Percentiles rank a stretch among this genome's conserved stretches.
These are phyloP conservation scores for Drosophila erecta DNA, from an alignment of 1,140 invertebrate species.

Conservation along the genomic window DNA sequence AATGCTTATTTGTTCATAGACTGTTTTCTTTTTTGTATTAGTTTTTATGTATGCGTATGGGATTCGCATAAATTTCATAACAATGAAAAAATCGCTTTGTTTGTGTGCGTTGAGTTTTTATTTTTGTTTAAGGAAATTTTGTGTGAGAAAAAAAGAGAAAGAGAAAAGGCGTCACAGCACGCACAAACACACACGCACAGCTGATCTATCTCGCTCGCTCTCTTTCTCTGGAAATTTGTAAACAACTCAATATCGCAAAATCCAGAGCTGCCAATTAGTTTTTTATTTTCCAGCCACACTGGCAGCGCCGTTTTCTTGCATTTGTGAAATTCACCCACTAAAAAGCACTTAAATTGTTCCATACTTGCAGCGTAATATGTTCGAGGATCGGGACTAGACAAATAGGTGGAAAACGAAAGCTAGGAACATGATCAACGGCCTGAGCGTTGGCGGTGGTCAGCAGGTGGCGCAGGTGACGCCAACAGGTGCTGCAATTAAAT, in stretches of 20 bases:
- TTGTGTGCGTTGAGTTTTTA: constrained; percentile 17
- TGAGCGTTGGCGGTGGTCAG: constrained; percentile 52
- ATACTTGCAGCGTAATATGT: constrained; percentile 44
- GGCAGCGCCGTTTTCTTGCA: constrained; percentile 62
- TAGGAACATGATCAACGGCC: constrained; percentile 65
- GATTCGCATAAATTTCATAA: constrained; percentile 32
- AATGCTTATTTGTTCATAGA: constrained; percentile 26
- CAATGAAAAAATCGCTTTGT: constrained; percentile 18
- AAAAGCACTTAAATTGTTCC: constrained; percentile 21
- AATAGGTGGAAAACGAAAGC: constrained; percentile 4
- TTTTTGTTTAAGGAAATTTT: constrained; percentile 32
- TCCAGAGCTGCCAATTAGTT: constrained; percentile 60
- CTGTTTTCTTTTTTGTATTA: not conserved
- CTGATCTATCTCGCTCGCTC: constrained; percentile 23
- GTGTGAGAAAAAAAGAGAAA: constrained; percentile 3
- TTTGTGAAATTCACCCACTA: constrained; percentile 68
- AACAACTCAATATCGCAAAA: constrained; percentile 61
- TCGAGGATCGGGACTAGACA: constrained; percentile 25
- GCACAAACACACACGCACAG: constrained; percentile 38
- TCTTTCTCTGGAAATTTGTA: constrained; percentile 61
- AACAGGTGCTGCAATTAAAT: constrained; percentile 56
- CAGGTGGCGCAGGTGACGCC: constrained; percentile 43
- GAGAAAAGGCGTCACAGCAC: constrained; percentile 7
- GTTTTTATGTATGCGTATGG: constrained; percentile 1
- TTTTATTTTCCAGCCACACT: constrained; percentile 47